Evolutionary conservation across 2,113 vertebrate species (phyloP).

Genomic region (Microcebus tavaratra): DNA sequence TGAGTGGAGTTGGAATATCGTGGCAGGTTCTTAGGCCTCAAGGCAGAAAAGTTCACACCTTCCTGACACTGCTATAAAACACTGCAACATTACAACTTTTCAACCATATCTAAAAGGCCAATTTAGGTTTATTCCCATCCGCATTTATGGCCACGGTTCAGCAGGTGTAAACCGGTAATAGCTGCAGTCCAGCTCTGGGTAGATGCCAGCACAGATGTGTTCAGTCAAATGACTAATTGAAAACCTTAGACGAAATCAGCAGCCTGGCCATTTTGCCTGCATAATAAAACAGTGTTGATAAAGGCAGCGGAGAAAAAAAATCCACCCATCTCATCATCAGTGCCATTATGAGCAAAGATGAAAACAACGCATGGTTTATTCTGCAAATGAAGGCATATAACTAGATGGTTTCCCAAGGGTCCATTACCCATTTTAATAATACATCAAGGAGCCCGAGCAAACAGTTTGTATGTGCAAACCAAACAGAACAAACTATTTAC

Average conservation of each 20-base stretch:
- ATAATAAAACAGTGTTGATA: constrained; percentile 97
- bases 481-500: constrained; percentile 96
- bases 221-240: constrained; percentile 99
- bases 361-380: constrained; percentile 99
- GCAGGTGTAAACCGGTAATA: constrained; percentile 92
- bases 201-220: constrained; percentile 98
- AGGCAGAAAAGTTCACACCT: constrained; percentile 72
- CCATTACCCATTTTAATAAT: constrained; percentile 99
- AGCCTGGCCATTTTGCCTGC: constrained; percentile 97
- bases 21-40: constrained; percentile 65
- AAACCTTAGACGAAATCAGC: constrained; percentile 99
- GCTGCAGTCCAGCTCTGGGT: constrained; percentile 91
- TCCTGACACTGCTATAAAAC: constrained; percentile 80
- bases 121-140: constrained; percentile 86
- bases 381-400: constrained; percentile 99
- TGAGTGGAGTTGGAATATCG: neutral
- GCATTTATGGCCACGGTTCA: constrained; percentile 87
- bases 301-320: constrained; percentile 89
- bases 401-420: constrained; percentile 98
- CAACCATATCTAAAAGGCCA: constrained; percentile 89
- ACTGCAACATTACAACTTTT: constrained; percentile 82
- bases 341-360: constrained; percentile 99
- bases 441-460: constrained; percentile 99
- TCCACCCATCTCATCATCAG: constrained; percentile 96
- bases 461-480: constrained; percentile 96